Evolutionary conservation across 2,113 vertebrate genomes (phyloP).

Genomic region (Xenopus tropicalis): UCB_Xtro_10.0 CM004449.2:100682001-100682500

Average conservation of each 20-base stretch:
- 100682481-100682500: too few species aligned
- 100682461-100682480: too few species aligned
- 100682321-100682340: slow-evolving; percentile 2
- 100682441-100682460: too few species aligned
- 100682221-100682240: not conserved
- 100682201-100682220: slow-evolving; percentile 6
- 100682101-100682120: slow-evolving; percentile 4
- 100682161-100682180: not conserved
- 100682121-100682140: slow-evolving; percentile 28
- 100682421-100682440: too few species aligned
- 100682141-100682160: not conserved
- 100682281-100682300: not conserved
- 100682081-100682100: slow-evolving; percentile 16
- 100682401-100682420: too few species aligned
- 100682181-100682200: slow-evolving; percentile 10
- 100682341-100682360: not conserved
- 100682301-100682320: slow-evolving; percentile 14
- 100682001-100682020: too few species aligned
- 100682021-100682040: too few species aligned
- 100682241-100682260: not conserved
- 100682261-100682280: not conserved
- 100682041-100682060: too few species aligned
- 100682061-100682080: not conserved
- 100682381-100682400: too few species aligned
- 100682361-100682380: not conserved